These are phyloP conservation scores for Umimayanthus chanpuru DNA, from an alignment of 92 coral and sea anemone species.

Conservation along the genomic window DNA sequence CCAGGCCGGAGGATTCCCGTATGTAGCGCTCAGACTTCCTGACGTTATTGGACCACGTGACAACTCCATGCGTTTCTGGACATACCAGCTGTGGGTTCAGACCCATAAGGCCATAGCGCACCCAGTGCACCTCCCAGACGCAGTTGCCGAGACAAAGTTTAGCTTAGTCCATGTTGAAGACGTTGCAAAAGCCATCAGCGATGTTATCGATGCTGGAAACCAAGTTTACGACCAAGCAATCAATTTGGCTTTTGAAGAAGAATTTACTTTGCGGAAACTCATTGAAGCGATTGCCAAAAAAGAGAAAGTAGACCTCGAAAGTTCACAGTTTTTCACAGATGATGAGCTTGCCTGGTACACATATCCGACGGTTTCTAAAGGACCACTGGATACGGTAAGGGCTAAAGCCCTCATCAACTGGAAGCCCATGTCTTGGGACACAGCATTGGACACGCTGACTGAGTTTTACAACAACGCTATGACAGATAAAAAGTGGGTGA, in stretches of 20 bases:
- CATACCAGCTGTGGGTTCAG: conserved; percentile 92
- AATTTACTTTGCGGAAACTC: conserved; percentile 76
- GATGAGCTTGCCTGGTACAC: conserved; percentile 90
- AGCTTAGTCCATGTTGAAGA: conserved; percentile 93
- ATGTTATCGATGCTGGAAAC: conserved; percentile 65
- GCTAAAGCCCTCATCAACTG: conserved; percentile 82
- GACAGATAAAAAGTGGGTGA: conserved; percentile 64
- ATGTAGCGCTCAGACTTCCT: conserved; percentile 83
- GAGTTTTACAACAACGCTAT: conserved; percentile 85
- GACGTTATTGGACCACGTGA: conserved; percentile 98
- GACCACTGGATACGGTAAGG: conserved; percentile 81
- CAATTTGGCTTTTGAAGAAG: conserved; percentile 91
- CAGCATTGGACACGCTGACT: conserved; percentile 64
- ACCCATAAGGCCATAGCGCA: conserved; percentile 79
- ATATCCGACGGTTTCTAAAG: conserved; percentile 90
- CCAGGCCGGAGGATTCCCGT: conserved; percentile 89
- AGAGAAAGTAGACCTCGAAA: conserved; percentile 58
- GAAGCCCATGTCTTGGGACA: conserved; percentile 89
- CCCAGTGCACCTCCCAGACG: conserved; percentile 90
- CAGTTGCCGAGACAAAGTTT: conserved; percentile 78
- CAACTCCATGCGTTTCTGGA: conserved; percentile 93
- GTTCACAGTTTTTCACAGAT: conserved; percentile 67
- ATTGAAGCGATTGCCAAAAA: conserved; percentile 77
- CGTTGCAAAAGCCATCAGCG: conserved; percentile 81
- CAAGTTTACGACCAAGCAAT: conserved; percentile 79